Base-by-base conservation (phyloP, 2,113 vertebrate genomes). In the Salvator merianae region DNA sequence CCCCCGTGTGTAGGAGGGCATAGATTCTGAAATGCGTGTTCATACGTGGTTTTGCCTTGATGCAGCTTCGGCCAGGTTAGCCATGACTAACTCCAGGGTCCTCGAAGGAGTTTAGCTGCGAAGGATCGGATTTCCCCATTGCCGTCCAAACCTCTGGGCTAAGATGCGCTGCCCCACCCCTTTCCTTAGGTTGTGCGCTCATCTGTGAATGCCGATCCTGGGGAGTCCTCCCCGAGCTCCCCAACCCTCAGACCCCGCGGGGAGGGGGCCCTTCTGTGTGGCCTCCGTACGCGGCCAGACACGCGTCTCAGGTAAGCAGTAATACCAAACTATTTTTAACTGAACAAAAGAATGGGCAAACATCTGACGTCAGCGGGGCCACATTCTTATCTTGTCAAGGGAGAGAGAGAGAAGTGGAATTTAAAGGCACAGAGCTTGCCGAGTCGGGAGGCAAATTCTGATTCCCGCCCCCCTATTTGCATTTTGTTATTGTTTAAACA, bases 301-400 rank as follows among this genome's bases (percentile, higher is more conserved):
- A 3, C 88, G 74, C 82, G 1, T 2, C 82, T 78, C 92, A 92
- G 90, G 91, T 92, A 87, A 91, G 88, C 53, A 24, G 84, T 89
- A 77, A 55, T 81, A 1, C 63, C 77, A 32, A 90, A 91, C 84
- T 90, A 76, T 88, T 92, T 90, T 70, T 71, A 77, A 72, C 83
- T 9, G 91, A 92, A 92, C 90, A 90, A 92, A 93, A 92, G 88
- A 26, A 84, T 1, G 47, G 91, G 81, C 88, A 59, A 89, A 86
- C 65, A 26, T 1, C 77, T 77, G 79, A 89, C 84, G 88, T 85
- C 87, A 89, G 84, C 81, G 63, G 77, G n/a, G 79, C 18, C 28
- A 84, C 34, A 20, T 55, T 75, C 55, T 85, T 63, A 75, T 30
- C 75, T 26, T 9, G 3, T 18, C 40, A 30, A 81, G 28, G 38